phyloP scores from a whole-genome alignment of 2,797 vertebrate species.

The Paramormyrops hopkinsi region DNA sequence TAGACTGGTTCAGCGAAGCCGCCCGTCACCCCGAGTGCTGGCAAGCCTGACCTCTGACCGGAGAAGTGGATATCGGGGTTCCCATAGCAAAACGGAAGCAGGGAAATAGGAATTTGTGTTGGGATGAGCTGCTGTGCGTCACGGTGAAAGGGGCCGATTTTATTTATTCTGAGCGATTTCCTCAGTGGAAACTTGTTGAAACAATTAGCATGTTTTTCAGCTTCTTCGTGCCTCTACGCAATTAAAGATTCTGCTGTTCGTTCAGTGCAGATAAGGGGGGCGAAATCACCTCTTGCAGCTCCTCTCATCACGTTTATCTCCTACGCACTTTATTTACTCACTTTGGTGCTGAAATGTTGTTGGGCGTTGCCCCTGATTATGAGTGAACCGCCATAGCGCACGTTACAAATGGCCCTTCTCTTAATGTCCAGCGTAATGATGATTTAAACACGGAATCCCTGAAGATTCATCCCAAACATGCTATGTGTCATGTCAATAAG shows the following conservation, averaged over 20 bases:
- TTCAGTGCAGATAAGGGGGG: background rate
- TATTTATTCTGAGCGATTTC: constrained; percentile 58
- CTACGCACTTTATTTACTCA: background rate
- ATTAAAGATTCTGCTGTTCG: constrained; percentile 50
- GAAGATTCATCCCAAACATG: background rate
- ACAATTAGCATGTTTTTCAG: constrained; percentile 55
- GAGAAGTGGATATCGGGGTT: constrained; percentile 3
- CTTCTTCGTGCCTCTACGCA: constrained; percentile 49
- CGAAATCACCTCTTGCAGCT: background rate
- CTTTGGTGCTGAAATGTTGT: background rate
- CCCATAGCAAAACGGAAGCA: background rate
- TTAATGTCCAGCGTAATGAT: background rate
- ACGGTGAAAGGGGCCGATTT: constrained; percentile 39
- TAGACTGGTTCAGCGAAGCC: constrained; percentile 23
- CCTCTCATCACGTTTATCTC: background rate
- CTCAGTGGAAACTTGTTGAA: constrained; percentile 66
- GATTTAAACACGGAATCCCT: background rate
- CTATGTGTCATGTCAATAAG: background rate
- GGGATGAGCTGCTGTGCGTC: constrained; percentile 28
- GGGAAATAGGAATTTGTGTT: constrained; percentile 31
- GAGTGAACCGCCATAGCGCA: background rate
- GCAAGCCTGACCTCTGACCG: constrained; percentile 3
- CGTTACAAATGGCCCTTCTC: background rate
- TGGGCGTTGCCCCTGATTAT: background rate
- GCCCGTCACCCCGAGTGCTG: background rate